Evolutionary conservation across 1,140 invertebrate species (phyloP), one percentile per base, ranked within the genome.

Genomic region (Procambarus clarkii): DNA sequence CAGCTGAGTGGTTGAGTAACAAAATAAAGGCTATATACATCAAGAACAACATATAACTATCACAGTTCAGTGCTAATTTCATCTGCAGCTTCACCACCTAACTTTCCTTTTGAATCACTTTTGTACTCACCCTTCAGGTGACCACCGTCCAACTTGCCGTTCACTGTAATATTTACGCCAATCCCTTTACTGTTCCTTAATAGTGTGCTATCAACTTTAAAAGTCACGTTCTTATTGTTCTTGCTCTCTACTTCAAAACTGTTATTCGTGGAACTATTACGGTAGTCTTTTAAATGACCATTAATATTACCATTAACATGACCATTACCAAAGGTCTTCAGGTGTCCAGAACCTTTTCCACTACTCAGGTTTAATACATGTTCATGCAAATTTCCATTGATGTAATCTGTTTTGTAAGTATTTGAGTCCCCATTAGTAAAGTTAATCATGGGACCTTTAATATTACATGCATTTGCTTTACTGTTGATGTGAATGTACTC

Each of bases 11-110:
- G 54, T 45, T 81, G 48, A 81, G 48, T 81, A 81, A 81, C 79
- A 81, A 74, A 74, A 74, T 74, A 74, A 74, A 74, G 69, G 34
- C 69, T 74, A 84, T 48, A 69, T 69, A 84, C 64, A 84, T 54
- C 58, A 45, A 84, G 44, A 84, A 46, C 48, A 48, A 84, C 64
- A 84, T 58, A 86, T n/a, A 71, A 76, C 83, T 86, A 86, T 86
- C 83, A 86, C 83, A 86, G 83, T 86, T 86, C 83, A 76, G 83
- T 86, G 83, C 83, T 86, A 86, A 86, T 86, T 76, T 86, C 83
- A 86, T 86, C 83, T 8, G 45, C 83, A 71, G n/a, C 83, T 50
- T 71, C 46, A 74, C 69, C 24, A 13, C 71, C 71, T 18, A 48
- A 60, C 34, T 86, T 86, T 44, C 83, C 69, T 18, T 71, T 76